Evolutionary conservation across 2,113 vertebrate genomes (phyloP).

Genomic region (Aptenodytes forsteri): DNA sequence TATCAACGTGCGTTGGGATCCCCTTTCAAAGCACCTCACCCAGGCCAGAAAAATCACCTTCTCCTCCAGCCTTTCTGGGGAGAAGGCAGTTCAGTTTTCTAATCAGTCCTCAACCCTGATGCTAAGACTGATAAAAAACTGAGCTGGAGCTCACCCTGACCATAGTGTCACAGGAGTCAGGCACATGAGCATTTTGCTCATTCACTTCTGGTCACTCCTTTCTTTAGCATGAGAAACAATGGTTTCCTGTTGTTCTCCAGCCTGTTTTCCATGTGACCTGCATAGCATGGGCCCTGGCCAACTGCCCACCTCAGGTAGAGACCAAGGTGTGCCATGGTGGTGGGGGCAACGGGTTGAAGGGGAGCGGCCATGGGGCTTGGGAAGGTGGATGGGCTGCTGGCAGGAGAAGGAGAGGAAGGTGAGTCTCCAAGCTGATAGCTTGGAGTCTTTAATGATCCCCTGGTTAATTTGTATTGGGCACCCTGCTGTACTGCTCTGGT

Average conservation of each 20-base stretch:
- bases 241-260: not conserved
- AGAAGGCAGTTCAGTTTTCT: not conserved
- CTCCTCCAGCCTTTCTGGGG: not conserved
- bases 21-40: not conserved
- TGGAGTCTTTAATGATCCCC: not conserved
- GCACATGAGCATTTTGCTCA: not conserved
- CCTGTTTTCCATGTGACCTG: not conserved
- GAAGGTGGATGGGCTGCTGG: not conserved
- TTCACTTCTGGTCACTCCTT: not conserved
- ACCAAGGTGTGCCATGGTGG: not conserved
- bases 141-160: not conserved
- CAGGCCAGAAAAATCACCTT: not conserved
- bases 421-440: not conserved
- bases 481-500: not conserved
- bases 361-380: not conserved
- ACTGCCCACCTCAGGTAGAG: not conserved
- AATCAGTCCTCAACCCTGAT: not conserved
- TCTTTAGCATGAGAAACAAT: accelerated
- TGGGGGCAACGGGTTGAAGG: not conserved
- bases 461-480: not conserved
- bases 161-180: not conserved
- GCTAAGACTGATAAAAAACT: not conserved
- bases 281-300: not conserved
- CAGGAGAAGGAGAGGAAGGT: not conserved
- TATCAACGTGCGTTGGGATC: not conserved